A percentile compares a stretch with the other conserved stretches of the same genome.
These are phyloP conservation scores for Takifugu flavidus DNA, from an alignment of 2,113 vertebrate genomes.

Conservation along the genomic window DNA sequence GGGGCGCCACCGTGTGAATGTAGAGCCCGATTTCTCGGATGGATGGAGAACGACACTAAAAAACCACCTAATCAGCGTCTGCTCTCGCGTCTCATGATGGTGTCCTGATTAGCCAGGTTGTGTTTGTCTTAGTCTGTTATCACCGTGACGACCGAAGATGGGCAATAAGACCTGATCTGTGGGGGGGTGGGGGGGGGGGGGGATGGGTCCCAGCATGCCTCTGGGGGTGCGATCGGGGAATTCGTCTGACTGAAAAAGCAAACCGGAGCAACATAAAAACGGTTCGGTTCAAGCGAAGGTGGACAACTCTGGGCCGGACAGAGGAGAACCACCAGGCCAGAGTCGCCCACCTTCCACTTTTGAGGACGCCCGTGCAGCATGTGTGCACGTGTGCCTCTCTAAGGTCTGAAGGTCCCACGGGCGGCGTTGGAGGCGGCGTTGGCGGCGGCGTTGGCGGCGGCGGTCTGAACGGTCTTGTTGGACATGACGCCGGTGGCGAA, in stretches of 20 bases:
- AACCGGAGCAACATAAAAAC: conserved; percentile 30
- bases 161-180: too few species aligned
- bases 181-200: too few species aligned
- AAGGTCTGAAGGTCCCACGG: conserved; percentile 87
- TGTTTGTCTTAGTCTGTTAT: too few species aligned
- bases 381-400: conserved; percentile 21
- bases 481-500: conserved; percentile 98
- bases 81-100: too few species aligned
- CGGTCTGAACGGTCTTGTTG: conserved; percentile 97
- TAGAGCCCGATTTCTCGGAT: too few species aligned
- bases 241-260: conserved; percentile 36
- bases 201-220: too few species aligned
- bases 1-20: too few species aligned
- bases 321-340: conserved; percentile 28
- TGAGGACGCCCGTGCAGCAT: background rate
- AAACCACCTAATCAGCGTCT: too few species aligned
- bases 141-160: too few species aligned
- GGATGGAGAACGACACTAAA: too few species aligned
- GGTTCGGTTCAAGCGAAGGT: conserved; percentile 24
- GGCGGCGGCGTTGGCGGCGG: conserved; percentile 85
- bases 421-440: conserved; percentile 84
- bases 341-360: conserved; percentile 51
- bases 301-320: conserved; percentile 44
- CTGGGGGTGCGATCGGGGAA: conserved; percentile 16
- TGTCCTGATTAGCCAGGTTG: too few species aligned